These are phyloP conservation scores for Plagiodera versicolora DNA, from an alignment of 2,888 invertebrate genomes.

Conservation along the genomic window DNA sequence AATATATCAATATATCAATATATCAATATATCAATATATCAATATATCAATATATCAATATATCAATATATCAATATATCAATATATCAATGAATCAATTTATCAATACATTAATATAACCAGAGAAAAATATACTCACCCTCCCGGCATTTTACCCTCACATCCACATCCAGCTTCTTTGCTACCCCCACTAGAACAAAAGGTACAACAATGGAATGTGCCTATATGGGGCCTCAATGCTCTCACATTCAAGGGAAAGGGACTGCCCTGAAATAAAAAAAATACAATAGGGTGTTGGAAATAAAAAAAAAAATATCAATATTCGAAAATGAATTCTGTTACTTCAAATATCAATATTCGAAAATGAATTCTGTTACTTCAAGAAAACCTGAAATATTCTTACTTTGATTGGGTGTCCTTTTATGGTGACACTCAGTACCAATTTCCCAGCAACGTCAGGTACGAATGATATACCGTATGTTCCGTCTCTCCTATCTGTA, in stretches of 20 bases:
- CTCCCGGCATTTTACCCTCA: constrained; percentile 73
- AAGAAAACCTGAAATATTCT: too few species aligned
- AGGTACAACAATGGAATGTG: constrained; percentile 78
- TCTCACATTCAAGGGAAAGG: constrained; percentile 67
- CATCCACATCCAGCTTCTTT: constrained; percentile 72
- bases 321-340: too few species aligned
- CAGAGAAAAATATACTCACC: constrained; percentile 48
- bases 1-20: too few species aligned
- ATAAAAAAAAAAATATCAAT: neutral
- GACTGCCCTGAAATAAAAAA: constrained; percentile 64
- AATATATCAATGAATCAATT: too few species aligned
- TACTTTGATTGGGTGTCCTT: constrained; percentile 69
- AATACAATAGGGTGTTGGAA: neutral
- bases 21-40: too few species aligned
- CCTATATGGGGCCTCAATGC: constrained; percentile 68
- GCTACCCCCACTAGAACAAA: constrained; percentile 77
- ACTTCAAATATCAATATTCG: too few species aligned
- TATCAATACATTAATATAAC: too few species aligned
- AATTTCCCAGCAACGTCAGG: constrained; percentile 68
- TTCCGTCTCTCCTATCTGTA: constrained; percentile 66
- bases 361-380: too few species aligned
- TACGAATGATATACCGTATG: constrained; percentile 63
- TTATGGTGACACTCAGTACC: constrained; percentile 63
- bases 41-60: too few species aligned
- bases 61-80: too few species aligned